Evolutionary conservation across 2,888 invertebrate genomes (phyloP).

Genomic region (Dicyrtoma fusca): DNA sequence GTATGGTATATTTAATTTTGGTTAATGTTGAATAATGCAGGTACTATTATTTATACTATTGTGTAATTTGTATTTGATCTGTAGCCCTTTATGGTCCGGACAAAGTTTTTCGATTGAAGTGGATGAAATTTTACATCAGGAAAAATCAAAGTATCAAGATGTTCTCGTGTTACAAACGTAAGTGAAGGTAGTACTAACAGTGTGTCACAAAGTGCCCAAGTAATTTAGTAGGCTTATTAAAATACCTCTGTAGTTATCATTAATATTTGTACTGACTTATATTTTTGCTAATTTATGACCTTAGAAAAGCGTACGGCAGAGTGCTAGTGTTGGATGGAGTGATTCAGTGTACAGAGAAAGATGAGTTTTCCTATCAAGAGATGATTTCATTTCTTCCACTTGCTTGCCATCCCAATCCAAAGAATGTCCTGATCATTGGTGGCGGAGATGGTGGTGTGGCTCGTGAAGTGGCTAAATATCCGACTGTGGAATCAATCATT

Average conservation of each 20-base stretch:
- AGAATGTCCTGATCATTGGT: constrained; percentile 77
- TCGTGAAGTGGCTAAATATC: constrained; percentile 92
- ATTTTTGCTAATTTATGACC: constrained; percentile 49
- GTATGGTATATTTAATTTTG: background rate
- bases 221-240: too few relatives aligned
- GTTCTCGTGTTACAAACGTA: constrained; percentile 80
- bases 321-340: constrained; percentile 92
- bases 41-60: background rate
- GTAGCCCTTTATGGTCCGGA: constrained; percentile 87
- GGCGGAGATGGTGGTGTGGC: constrained; percentile 99
- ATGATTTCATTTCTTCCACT: constrained; percentile 95
- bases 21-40: too few relatives aligned
- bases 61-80: background rate
- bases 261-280: constrained; percentile 14
- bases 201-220: too few relatives aligned
- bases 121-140: constrained; percentile 74
- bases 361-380: constrained; percentile 98
- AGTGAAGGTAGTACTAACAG: constrained; percentile 60
- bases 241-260: too few relatives aligned
- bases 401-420: constrained; percentile 86
- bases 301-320: constrained; percentile 76
- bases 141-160: constrained; percentile 82
- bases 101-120: constrained; percentile 85
- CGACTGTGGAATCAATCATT: constrained; percentile 79
- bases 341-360: constrained; percentile 93